Evolutionary conservation across 1,140 invertebrate species (phyloP).

Genomic region (Polypedilum vanderplanki): DNA sequence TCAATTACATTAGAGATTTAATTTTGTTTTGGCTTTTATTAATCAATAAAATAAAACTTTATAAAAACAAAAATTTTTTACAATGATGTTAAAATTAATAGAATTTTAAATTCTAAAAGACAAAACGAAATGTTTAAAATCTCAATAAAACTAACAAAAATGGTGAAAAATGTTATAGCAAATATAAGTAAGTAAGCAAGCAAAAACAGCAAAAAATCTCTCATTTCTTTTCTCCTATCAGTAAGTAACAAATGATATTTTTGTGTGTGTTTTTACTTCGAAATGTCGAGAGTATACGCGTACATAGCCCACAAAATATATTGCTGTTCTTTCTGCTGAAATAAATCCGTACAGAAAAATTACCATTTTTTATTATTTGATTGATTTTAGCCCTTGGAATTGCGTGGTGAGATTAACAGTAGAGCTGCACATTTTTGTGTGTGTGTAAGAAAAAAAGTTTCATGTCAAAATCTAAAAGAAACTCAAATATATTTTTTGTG

Average conservation of each 20-base stretch:
- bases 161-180: background rate
- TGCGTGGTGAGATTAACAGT: slow-evolving; percentile 16
- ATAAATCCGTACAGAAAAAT: background rate
- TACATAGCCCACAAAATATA: background rate
- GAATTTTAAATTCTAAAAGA: too few species aligned
- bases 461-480: background rate
- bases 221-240: background rate
- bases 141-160: background rate
- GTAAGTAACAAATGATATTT: slow-evolving; percentile 17
- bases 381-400: slow-evolving; percentile 11
- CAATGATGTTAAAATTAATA: too few species aligned
- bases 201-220: background rate
- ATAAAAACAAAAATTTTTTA: too few species aligned
- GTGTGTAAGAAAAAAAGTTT: background rate
- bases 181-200: too few species aligned
- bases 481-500: too few species aligned
- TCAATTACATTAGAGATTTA: too few species aligned
- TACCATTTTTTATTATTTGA: slow-evolving; percentile 20
- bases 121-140: background rate
- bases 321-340: background rate
- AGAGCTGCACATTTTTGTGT: background rate
- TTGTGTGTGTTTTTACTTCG: slow-evolving; percentile 1
- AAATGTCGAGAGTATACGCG: background rate
- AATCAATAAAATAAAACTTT: too few species aligned
- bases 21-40: too few species aligned